These are phyloP conservation scores for Corythornis vintsioides DNA, from an alignment of 2,113 vertebrate genomes.

Conservation along the genomic window DNA sequence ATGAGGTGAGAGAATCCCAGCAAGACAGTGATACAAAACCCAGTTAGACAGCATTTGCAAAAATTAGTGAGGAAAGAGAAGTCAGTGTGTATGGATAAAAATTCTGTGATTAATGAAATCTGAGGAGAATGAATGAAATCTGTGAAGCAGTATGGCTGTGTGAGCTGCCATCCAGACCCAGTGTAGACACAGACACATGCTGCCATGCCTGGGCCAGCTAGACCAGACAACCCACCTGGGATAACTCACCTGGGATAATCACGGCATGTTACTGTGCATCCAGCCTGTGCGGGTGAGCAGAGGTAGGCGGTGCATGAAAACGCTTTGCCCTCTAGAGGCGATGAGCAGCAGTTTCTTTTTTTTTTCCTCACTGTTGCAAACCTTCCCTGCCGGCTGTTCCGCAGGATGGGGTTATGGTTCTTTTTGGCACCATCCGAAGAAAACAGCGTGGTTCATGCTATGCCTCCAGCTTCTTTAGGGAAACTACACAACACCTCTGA, in stretches of 20 bases:
- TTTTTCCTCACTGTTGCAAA: not conserved
- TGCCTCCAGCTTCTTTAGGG: not conserved
- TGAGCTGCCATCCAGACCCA: not conserved
- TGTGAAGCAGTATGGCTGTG: not conserved
- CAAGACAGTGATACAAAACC: not conserved
- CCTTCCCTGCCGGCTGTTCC: accelerated
- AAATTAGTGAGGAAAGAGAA: not conserved
- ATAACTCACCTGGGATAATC: not conserved
- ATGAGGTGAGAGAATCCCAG: not conserved
- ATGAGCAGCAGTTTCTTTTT: not conserved
- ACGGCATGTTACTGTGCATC: accelerated
- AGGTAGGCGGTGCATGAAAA: not conserved
- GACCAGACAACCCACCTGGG: not conserved
- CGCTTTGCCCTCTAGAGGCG: slow-evolving; percentile 61
- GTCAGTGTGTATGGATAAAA: not conserved
- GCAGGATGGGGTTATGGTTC: not conserved
- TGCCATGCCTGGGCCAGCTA: not conserved
- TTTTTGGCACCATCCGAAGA: not conserved
- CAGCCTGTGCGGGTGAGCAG: accelerated
- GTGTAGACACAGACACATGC: accelerated
- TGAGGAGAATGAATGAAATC: not conserved
- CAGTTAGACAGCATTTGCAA: not conserved
- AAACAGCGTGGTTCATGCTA: not conserved
- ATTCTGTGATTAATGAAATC: not conserved
- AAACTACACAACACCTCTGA: not conserved